These are phyloP conservation scores for Andrena flavipes DNA, from an alignment of 2,888 invertebrate species.

Conservation along the genomic window DNA sequence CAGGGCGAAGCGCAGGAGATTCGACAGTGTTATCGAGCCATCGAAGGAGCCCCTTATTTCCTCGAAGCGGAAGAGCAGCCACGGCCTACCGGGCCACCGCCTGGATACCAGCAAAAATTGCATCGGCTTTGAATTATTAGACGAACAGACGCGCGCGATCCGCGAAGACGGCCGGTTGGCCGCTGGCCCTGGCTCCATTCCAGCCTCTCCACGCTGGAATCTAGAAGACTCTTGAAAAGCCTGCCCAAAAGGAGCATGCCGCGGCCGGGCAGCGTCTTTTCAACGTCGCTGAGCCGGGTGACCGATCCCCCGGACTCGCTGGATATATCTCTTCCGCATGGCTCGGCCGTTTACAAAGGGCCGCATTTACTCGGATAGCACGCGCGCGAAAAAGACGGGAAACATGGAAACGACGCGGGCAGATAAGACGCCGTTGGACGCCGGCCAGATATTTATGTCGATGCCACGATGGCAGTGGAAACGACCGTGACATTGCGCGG, in stretches of 20 bases:
- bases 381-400: constrained; percentile 36
- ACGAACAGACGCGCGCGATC: constrained; percentile 40
- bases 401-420: constrained; percentile 48
- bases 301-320: not conserved
- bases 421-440: constrained; percentile 64
- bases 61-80: constrained; percentile 1
- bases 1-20: constrained; percentile 4
- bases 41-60: not conserved
- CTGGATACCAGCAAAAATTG: constrained; percentile 44
- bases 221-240: constrained; percentile 60
- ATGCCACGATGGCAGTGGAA: constrained; percentile 57
- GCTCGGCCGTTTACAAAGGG: constrained; percentile 18
- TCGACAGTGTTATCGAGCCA: not conserved
- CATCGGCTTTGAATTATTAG: constrained; percentile 60
- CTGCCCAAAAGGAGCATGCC: constrained; percentile 15
- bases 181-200: constrained; percentile 72
- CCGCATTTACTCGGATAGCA: constrained; percentile 2
- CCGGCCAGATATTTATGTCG: constrained; percentile 69
- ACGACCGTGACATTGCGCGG: constrained; percentile 63
- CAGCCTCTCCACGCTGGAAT: constrained; percentile 71
- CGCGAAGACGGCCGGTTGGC: constrained; percentile 70
- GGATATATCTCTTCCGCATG: constrained; percentile 30
- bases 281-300: not conserved
- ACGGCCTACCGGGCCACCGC: not conserved
- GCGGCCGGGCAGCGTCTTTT: constrained; percentile 11